Base-by-base conservation (phyloP, 2,888 invertebrate genomes). In the Cordylochernes scorpioides region DNA sequence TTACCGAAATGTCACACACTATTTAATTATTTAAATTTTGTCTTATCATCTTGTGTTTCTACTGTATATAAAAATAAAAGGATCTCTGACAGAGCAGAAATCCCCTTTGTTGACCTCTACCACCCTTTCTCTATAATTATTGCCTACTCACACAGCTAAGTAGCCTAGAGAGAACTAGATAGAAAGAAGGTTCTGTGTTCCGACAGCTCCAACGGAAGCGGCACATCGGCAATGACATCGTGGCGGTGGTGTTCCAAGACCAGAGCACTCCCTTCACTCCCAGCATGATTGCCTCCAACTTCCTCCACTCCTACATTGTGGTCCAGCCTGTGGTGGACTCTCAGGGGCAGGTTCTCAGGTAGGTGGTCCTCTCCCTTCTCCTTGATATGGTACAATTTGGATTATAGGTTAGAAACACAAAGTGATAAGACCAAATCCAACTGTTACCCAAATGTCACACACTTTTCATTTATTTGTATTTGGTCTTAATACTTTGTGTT, bases 231-330 rank as follows among this genome's bases (percentile, higher is more conserved):
- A 94, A 94, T 54, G 94, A 94, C 49, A 94, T 94, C 39, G 88
- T 94, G 32, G 84, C 88, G 30, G 71, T 94, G 43, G 77, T 94
- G 44, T 94, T 94, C 58, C 84, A 94, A 63, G 94, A 94, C 55
- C 73, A 72, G 46, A 77, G 88, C 53, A 91, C 94, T 17, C 91
- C 91, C 27, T 97, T 97, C 58, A 77, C 84, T 17, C 94, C 94
- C 17, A 84, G 86, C 55, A 88, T 94, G 84, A 91, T 94, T 44
- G 88, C 91, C 39, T 88, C 88, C 31, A 88, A 94, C 59, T 94
- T 97, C 57, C 65, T 97, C 42, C 94, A 97, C 57, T 74, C 86
- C 19, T 97, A 82, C 59, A 73, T 97, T 45, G 80, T 94, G 38
- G 74, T 97, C 30, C 88, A 91, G 58, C n/a, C n/a, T n/a, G 86